A percentile compares a stretch with the other conserved stretches of the same genome.
Evolutionary conservation across 2,888 invertebrate genomes (phyloP).

Genomic region (Athalia circularis): DNA sequence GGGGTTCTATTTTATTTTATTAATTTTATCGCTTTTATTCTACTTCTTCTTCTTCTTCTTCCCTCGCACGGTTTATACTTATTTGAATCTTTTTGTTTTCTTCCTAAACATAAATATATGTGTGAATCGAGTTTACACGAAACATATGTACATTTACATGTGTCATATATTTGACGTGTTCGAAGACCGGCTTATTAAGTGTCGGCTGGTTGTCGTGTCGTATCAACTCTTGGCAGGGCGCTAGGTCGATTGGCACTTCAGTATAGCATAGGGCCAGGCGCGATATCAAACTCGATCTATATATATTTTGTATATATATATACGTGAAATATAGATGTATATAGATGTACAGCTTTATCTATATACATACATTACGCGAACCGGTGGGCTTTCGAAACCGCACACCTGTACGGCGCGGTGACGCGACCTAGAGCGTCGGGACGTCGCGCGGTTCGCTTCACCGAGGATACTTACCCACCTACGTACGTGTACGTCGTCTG

Average conservation of each 20-base stretch:
- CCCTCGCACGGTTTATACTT: not conserved
- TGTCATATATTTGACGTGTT: constrained; percentile 11
- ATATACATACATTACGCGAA: too few species aligned
- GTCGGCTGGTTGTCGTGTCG: constrained; percentile 58
- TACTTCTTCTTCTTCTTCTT: not conserved
- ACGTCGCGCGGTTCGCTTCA: too few species aligned
- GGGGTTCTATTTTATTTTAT: not conserved
- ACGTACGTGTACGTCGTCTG: not conserved
- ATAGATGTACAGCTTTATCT: not conserved
- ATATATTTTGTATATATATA: not conserved
- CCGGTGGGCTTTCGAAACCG: constrained; percentile 24
- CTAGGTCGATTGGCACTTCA: constrained; percentile 67
- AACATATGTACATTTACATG: not conserved
- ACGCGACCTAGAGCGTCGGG: not conserved
- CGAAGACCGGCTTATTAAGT: constrained; percentile 42
- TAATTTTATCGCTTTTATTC: not conserved
- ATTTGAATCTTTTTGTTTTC: not conserved
- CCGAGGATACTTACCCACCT: too few species aligned
- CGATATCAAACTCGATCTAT: constrained; percentile 12
- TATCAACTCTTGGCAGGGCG: constrained; percentile 65
- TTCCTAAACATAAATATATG: too few species aligned
- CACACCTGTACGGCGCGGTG: constrained; percentile 8
- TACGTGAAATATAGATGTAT: too few species aligned
- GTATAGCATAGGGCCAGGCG: constrained; percentile 39
- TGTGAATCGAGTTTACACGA: not conserved